Evolutionary conservation across 2,113 vertebrate species (phyloP).

Genomic region (Coryphaenoides rupestris): DNA sequence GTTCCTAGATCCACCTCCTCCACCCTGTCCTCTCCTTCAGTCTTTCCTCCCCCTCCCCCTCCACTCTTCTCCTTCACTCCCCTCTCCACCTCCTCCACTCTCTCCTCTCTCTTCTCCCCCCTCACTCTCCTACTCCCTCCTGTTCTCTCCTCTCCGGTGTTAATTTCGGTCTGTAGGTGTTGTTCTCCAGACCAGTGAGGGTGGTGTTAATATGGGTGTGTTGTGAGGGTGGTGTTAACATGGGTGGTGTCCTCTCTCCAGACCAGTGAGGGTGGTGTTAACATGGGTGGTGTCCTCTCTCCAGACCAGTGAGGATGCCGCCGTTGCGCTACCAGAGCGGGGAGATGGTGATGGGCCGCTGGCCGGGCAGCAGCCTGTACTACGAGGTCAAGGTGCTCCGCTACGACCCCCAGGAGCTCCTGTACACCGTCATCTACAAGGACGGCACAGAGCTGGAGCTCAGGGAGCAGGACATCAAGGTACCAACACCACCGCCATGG

Average conservation of each 20-base stretch:
- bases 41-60: too few species aligned
- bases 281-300: not conserved
- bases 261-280: conserved; percentile 62
- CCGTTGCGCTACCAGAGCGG: conserved; percentile 78
- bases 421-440: conserved; percentile 93
- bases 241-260: conserved; percentile 10
- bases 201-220: too few species aligned
- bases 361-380: conserved; percentile 92
- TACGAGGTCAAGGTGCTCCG: conserved; percentile 86
- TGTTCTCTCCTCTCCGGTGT: not conserved
- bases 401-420: conserved; percentile 72
- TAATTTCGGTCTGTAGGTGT: too few species aligned
- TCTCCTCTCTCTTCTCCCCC: not conserved
- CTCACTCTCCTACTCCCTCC: not conserved
- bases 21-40: too few species aligned
- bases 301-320: conserved; percentile 77
- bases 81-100: not conserved
- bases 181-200: too few species aligned
- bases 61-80: not conserved
- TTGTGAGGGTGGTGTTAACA: too few species aligned
- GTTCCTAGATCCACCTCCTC: too few species aligned
- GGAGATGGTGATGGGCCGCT: conserved; percentile 90
- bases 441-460: conserved; percentile 92
- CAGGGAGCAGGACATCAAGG: conserved; percentile 87
- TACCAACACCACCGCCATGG: conserved; percentile 40